Evolutionary conservation across 2,113 vertebrate genomes (phyloP).

Genomic region (Ornithorhynchus anatinus): DNA sequence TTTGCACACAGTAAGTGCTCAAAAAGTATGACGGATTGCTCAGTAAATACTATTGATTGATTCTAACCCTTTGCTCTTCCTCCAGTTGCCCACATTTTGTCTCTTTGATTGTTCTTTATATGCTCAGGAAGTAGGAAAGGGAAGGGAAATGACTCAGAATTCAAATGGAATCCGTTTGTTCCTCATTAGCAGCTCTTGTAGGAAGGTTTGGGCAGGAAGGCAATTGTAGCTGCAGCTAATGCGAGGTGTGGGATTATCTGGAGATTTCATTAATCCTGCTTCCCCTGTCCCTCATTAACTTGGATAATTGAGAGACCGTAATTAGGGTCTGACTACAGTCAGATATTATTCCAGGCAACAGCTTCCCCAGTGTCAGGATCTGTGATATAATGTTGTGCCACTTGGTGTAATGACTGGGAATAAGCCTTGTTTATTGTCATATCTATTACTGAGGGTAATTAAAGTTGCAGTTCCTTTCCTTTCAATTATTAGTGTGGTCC

Average conservation of each 20-base stretch:
- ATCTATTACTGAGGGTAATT: constrained; percentile 48
- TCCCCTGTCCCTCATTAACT: neutral
- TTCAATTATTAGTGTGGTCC: constrained; percentile 26
- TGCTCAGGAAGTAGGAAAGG: neutral
- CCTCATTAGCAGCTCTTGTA: neutral
- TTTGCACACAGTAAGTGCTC: no score
- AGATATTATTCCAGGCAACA: neutral
- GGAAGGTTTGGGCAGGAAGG: neutral
- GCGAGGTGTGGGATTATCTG: neutral
- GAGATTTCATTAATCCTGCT: neutral
- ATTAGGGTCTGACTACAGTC: constrained; percentile 8
- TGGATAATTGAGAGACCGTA: neutral
- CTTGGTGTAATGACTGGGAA: constrained; percentile 28
- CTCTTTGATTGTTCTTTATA: neutral
- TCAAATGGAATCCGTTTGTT: neutral
- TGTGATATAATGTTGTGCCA: constrained; percentile 13
- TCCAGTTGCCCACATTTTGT: neutral
- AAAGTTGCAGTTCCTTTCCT: constrained; percentile 33
- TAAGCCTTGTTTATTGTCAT: constrained; percentile 36
- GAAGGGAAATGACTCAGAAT: neutral
- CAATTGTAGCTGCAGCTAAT: neutral
- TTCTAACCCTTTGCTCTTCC: neutral
- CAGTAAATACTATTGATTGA: no score
- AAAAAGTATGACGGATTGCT: no score
- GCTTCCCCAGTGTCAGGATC: constrained; percentile 13